A percentile compares a stretch with the other conserved stretches of the same genome.
Evolutionary conservation across 2,113 vertebrate species (phyloP).

Genomic region (Dinomys branickii): DNA sequence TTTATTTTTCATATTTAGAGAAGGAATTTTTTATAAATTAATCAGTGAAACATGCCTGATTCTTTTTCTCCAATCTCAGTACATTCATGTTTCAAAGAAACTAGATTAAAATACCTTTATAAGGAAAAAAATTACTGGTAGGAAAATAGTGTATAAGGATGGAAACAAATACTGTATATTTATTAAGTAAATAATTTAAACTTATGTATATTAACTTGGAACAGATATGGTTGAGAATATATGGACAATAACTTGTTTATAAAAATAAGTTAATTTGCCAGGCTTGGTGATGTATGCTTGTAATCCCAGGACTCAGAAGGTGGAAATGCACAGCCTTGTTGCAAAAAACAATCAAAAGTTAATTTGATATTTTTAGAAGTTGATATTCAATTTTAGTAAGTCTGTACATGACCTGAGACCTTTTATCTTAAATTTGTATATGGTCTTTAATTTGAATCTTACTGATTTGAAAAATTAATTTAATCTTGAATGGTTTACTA

Average conservation of each 20-base stretch:
- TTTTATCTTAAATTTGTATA: slow-evolving; percentile 11
- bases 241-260: slow-evolving; percentile 31
- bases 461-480: slow-evolving; percentile 52
- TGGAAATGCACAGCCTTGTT: no score
- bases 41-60: neutral
- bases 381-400: neutral
- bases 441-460: neutral
- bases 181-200: slow-evolving; percentile 26
- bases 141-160: neutral
- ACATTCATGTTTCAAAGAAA: slow-evolving; percentile 19
- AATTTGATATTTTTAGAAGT: neutral
- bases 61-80: neutral
- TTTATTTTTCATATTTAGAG: slow-evolving; percentile 2
- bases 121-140: neutral
- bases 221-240: neutral
- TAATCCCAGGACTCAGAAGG: no score
- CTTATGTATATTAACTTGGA: neutral
- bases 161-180: neutral
- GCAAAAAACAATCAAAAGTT: no score
- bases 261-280: neutral
- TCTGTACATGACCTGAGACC: neutral
- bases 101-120: slow-evolving; percentile 1
- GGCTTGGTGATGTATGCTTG: no score
- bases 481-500: neutral
- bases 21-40: neutral